These are phyloP conservation scores for Halisarca cf. caerulea DNA, from an alignment of 37 sponge, comb jelly and placozoan genomes.

Conservation along the genomic window DNA sequence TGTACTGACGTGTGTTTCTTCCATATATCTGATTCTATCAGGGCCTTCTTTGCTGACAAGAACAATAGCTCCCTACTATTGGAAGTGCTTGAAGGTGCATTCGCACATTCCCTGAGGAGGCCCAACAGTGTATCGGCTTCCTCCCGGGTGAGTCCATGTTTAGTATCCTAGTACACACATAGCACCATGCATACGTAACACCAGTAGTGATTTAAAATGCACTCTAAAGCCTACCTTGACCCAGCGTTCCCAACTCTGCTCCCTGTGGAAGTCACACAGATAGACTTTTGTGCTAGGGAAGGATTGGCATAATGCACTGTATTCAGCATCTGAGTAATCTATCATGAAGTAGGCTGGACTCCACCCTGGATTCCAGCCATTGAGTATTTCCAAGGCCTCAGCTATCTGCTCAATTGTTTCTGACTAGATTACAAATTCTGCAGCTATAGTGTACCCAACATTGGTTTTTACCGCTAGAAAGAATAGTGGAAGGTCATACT, in stretches of 20 bases:
- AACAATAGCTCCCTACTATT: background rate
- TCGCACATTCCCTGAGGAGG: slow-evolving; percentile 34
- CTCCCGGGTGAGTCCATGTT: slow-evolving; percentile 39
- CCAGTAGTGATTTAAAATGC: too few species aligned
- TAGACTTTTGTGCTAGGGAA: slow-evolving; percentile 20
- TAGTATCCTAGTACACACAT: background rate
- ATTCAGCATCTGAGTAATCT: slow-evolving; percentile 48
- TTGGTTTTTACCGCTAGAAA: slow-evolving; percentile 47
- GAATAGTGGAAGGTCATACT: slow-evolving; percentile 46
- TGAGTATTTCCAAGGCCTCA: slow-evolving; percentile 37
- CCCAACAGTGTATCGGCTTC: slow-evolving; percentile 29
- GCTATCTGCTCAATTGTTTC: slow-evolving; percentile 31
- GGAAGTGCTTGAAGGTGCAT: background rate
- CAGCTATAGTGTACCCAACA: slow-evolving; percentile 35
- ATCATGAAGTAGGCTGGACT: slow-evolving; percentile 30
- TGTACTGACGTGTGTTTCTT: slow-evolving; percentile 16
- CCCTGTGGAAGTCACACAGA: slow-evolving; percentile 55
- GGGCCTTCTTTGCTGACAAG: background rate
- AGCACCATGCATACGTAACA: background rate
- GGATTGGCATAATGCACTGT: background rate
- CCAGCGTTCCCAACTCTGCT: slow-evolving; percentile 53
- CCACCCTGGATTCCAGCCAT: slow-evolving; percentile 44
- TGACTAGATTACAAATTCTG: slow-evolving; percentile 40
- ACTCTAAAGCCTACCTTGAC: background rate
- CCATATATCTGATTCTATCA: slow-evolving; percentile 14